Evolutionary conservation across 2,113 vertebrate species (phyloP).

Genomic region (Oncorhynchus keta): DNA sequence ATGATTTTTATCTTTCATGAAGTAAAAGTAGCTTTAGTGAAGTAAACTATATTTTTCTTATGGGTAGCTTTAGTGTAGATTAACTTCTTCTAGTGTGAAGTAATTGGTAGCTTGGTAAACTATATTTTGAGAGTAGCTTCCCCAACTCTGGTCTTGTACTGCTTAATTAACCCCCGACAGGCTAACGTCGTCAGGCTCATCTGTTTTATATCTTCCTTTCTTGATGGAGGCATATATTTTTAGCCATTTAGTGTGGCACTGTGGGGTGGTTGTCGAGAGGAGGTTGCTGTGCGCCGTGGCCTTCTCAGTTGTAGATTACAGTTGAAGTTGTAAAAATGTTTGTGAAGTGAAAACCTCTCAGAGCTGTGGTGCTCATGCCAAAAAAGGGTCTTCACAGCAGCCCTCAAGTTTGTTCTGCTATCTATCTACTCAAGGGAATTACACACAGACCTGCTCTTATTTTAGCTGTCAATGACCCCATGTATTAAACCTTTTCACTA

Average conservation of each 20-base stretch:
- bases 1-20: too few species aligned
- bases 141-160: constrained; percentile 38
- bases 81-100: too few species aligned
- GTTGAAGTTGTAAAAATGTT: constrained; percentile 74
- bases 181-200: constrained; percentile 28
- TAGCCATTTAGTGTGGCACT: constrained; percentile 66
- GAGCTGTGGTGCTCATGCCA: constrained; percentile 59
- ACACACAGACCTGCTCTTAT: too few species aligned
- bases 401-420: background rate
- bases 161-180: constrained; percentile 63
- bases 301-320: constrained; percentile 55
- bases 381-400: constrained; percentile 51
- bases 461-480: background rate
- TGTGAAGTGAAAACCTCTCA: constrained; percentile 69
- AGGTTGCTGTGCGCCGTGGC: constrained; percentile 64
- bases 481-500: background rate
- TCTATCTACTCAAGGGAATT: background rate
- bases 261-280: constrained; percentile 60
- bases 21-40: too few species aligned
- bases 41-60: too few species aligned
- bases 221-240: constrained; percentile 64
- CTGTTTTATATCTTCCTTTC: constrained; percentile 26
- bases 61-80: too few species aligned
- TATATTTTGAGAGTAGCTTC: too few species aligned
- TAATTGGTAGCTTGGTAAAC: too few species aligned